Evolutionary conservation across 2,797 vertebrate species (phyloP), one percentile per base, ranked within the genome.

Genomic region (Artibeus lituratus): DNA sequence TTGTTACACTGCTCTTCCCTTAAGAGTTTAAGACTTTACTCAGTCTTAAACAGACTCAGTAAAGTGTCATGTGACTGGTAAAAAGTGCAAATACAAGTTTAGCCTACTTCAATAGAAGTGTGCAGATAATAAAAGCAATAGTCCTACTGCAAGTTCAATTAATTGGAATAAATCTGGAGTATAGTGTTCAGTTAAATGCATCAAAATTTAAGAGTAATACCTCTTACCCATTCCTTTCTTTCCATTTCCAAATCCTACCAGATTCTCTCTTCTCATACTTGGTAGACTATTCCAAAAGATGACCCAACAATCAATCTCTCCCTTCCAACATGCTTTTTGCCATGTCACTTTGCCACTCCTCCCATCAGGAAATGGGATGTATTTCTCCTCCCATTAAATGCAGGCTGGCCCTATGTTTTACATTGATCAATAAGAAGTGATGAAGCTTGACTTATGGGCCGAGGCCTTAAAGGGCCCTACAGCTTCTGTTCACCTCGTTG

Each of bases 231-330:
- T 37, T 18, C 42, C 26, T 62, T 65, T 80, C 70, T 87, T 96
- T 87, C 47, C 67, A 91, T 94, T 85, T 57, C 59, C 49, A 37
- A 53, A 53, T 14, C 19, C 37, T 67, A 53, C 39, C 39, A 94
- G 59, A 77, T 73, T 78, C 62, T 87, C 82, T 95, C 35, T 16
- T 76, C 37, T 91, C n/a, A 51, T 35, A 62, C 22, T 11, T 86
- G 32, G n/a, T 47, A 70, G 76, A 77, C 35, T 49, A 62, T 70
- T 92, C 80, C 90, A 74, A 89, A 93, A 95, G 84, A 74, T 15
- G 59, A 49, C 24, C 72, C 74, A 39, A 62, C 5, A 51, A 35
- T 18, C 22, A 57, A 21, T 10, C 3, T 21, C 55, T 82, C 35
- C 16, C 18, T 39, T 16, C 0, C 47, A 32, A 29, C 26, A 14